Conservation (phyloP, 2,797 vertebrate species). For the Urophycis tenuis region DNA sequence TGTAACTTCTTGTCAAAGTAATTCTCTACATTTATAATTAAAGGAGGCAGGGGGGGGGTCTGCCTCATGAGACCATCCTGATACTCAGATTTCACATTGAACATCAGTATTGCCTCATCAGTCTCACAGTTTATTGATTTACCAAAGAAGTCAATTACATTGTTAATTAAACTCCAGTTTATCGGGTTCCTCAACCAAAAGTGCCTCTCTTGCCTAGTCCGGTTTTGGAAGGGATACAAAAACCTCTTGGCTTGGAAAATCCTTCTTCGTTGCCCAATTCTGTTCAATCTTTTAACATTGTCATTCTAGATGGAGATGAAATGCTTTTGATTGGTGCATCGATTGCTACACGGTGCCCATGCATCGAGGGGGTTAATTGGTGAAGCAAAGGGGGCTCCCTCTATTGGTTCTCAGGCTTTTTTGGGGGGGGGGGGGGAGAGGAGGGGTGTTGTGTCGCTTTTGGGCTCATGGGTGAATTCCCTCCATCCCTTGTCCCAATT, state of each 20-base stretch:
- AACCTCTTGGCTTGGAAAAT: too few species aligned
- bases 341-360: not conserved
- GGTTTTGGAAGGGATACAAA: too few species aligned
- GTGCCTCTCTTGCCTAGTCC: not conserved
- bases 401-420: too few species aligned
- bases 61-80: not conserved
- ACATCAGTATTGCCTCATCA: not conserved
- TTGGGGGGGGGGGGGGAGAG: too few species aligned
- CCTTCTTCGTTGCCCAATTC: too few species aligned
- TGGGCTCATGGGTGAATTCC: conserved; percentile 36
- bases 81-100: not conserved
- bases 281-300: too few species aligned
- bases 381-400: too few species aligned
- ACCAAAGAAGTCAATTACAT: not conserved
- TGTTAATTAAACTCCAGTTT: not conserved
- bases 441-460: conserved; percentile 32
- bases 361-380: too few species aligned
- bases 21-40: not conserved
- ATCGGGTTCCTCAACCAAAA: not conserved
- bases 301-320: too few species aligned
- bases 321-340: conserved; percentile 1
- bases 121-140: not conserved
- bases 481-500: not conserved
- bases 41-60: not conserved
- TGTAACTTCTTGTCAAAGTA: not conserved